Percentiles rank a stretch among this genome's conserved stretches.
Conservation (phyloP, 2,888 invertebrate genomes). For the Hydrotaea cyrtoneurina region DNA sequence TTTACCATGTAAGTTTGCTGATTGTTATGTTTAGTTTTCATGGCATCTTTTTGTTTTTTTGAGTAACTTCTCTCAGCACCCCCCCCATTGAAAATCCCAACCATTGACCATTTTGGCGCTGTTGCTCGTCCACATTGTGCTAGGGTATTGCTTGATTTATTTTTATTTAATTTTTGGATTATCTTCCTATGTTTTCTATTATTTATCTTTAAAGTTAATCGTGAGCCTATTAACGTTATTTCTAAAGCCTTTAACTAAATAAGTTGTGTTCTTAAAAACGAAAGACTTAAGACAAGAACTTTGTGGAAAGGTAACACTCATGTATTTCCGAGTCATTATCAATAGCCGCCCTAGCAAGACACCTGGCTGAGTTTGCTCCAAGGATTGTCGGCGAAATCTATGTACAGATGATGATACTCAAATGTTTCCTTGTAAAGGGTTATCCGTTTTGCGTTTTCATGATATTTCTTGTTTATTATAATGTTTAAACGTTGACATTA, state of each 20-base stretch:
- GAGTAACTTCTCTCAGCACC: no score
- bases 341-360: no score
- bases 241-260: background rate
- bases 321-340: no score
- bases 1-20: slow-evolving; percentile 39
- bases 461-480: no score
- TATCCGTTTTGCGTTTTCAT: no score
- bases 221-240: background rate
- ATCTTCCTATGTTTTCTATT: background rate
- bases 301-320: no score
- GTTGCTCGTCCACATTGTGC: slow-evolving; percentile 44
- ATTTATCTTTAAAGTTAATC: background rate
- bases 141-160: background rate
- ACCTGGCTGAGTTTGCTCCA: no score
- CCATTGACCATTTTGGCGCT: slow-evolving; percentile 1
- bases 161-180: background rate
- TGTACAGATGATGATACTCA: no score
- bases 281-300: slow-evolving; percentile 3
- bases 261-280: background rate
- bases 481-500: no score
- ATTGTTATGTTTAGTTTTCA: background rate
- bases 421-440: no score
- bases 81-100: slow-evolving; percentile 10
- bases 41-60: slow-evolving; percentile 2
- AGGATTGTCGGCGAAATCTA: no score